Conservation (phyloP, 2,888 invertebrate species). For the Acrobasis consociella region DNA sequence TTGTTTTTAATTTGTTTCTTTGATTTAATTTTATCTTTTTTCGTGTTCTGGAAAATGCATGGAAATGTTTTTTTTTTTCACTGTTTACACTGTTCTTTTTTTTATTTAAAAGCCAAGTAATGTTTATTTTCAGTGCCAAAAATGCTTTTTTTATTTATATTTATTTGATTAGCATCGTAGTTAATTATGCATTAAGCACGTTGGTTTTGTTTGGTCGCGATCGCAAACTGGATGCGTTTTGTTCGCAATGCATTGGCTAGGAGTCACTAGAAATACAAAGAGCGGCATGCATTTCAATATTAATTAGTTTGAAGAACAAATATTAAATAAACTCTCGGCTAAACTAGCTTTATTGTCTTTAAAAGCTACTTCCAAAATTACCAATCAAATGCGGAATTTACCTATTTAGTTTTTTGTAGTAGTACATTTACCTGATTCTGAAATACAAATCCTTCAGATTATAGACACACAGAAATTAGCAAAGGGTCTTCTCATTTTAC, state of each 20-base stretch:
- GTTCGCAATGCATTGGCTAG: slow-evolving; percentile 52
- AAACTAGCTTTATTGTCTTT: too few species aligned
- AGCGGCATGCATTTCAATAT: slow-evolving; percentile 30
- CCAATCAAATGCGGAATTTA: too few species aligned
- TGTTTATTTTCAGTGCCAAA: background rate
- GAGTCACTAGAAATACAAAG: slow-evolving; percentile 33
- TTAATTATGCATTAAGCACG: slow-evolving; percentile 36
- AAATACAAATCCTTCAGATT: too few species aligned
- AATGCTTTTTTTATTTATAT: slow-evolving; percentile 31
- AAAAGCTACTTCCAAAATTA: too few species aligned
- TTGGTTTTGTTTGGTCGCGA: slow-evolving; percentile 58
- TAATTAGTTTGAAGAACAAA: background rate
- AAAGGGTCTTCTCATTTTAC: too few species aligned
- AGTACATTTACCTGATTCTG: too few species aligned
- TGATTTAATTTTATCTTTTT: background rate
- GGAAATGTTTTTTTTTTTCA: background rate
- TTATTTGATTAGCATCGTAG: too few species aligned
- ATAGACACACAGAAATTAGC: too few species aligned
- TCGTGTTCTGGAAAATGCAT: background rate
- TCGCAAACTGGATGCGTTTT: slow-evolving; percentile 63
- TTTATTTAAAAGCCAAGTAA: background rate
- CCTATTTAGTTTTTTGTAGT: too few species aligned
- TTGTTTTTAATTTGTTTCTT: background rate
- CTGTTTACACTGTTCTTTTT: background rate
- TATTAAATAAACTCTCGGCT: background rate